phyloP scores from a whole-genome alignment of 2,888 invertebrate species.

The Cetonia aurata region DNA sequence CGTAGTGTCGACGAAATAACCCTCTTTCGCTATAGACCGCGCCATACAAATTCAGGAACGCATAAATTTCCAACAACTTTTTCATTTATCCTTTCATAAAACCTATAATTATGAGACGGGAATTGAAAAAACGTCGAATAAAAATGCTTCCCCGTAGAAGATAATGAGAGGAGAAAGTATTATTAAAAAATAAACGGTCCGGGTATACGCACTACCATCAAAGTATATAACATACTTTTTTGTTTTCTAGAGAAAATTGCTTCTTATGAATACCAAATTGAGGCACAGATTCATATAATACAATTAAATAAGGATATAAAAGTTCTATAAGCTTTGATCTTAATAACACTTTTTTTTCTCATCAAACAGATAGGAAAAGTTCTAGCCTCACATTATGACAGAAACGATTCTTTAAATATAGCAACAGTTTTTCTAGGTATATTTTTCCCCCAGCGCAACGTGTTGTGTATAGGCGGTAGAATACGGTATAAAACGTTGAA shows the following conservation, averaged over 20 bases:
- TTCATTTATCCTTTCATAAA: conserved; percentile 46
- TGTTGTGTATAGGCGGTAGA: too few species aligned
- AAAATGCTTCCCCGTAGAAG: conserved; percentile 24
- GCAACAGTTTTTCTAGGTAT: too few species aligned
- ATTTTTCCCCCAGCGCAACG: too few species aligned
- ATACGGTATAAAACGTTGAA: too few species aligned
- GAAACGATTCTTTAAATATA: too few species aligned
- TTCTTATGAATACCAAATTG: conserved; percentile 1
- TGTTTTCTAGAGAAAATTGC: conserved; percentile 8
- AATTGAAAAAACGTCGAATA: conserved; percentile 37
- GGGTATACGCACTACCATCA: conserved; percentile 1
- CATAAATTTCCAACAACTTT: conserved; percentile 45
- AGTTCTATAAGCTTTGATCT: too few species aligned
- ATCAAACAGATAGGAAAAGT: too few species aligned
- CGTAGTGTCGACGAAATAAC: conserved; percentile 38
- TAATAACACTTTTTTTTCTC: too few species aligned
- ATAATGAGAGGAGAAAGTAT: conserved; percentile 15
- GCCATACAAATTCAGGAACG: conserved; percentile 31
- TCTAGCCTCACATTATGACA: too few species aligned
- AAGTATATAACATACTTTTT: neutral
- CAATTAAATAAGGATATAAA: neutral
- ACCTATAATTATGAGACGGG: conserved; percentile 42
- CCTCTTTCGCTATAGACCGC: conserved; percentile 35
- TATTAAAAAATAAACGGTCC: conserved; percentile 25
- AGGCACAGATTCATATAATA: neutral